Evolutionary conservation across 2,888 invertebrate genomes (phyloP), one percentile per base, ranked within the genome.

Genomic region (Andrena bucephala): DNA sequence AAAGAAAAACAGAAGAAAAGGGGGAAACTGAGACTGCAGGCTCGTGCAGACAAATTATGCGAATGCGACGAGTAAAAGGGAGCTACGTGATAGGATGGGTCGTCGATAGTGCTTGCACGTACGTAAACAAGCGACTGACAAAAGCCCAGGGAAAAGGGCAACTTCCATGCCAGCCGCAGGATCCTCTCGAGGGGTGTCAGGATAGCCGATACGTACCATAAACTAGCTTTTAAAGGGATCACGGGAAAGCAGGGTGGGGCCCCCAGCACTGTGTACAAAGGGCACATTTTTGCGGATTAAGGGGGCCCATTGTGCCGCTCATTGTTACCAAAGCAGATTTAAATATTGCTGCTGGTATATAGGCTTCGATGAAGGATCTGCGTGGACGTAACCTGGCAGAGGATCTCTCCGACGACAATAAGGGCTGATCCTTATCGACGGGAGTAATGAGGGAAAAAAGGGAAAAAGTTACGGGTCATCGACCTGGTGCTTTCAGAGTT

Each of bases 141-240:
- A 84, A 75, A 67, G 74, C 48, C 5, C 52, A 42, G 81, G 62
- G 83, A 86, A 84, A 88, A 86, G 83, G 76, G 85, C 84, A 85
- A 89, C 84, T 82, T 89, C 81, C 76, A 87, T 86, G 70, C 75
- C 63, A 57, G 76, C 81, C 79, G 52, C 85, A 81, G 79, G 68
- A 84, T 81, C 65, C 69, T 81, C 73, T 84, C 73, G 72, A 79
- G 81, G 87, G 84, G 81, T 79, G 77, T 72, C 81, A 31, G 76
- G 50, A 65, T 63, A 60, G 60, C 73, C 74, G 66, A 74, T 62
- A 79, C 57, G 75, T 63, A 73, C 68, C 77, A 77, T 90, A 91
- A 92, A 90, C 89, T 91, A 89, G 90, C 91, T 91, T 93, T 91
- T 89, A 90, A 87, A 90, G 82, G 89, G 92, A 91, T 91, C 89